Conservation (phyloP, 2,797 vertebrate genomes). For the Graptemys geographica region DNA sequence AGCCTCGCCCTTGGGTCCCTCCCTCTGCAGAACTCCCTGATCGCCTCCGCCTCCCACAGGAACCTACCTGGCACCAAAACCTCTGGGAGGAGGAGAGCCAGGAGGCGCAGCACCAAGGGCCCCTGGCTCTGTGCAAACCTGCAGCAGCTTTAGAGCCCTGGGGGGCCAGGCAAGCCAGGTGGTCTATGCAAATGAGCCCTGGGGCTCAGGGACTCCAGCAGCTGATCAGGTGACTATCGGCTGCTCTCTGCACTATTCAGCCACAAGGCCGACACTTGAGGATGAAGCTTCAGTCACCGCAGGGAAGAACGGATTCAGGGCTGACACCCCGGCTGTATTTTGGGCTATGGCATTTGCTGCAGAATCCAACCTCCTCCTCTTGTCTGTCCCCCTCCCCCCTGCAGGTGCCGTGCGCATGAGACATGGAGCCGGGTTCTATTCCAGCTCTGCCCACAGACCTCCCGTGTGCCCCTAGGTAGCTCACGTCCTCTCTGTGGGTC, state of each 20-base stretch:
- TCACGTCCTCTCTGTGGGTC: too few species aligned
- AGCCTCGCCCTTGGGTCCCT: accelerated
- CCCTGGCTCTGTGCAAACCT: accelerated
- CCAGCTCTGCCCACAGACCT: too few species aligned
- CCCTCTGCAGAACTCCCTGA: neutral
- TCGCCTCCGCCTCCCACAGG: neutral
- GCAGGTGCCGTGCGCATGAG: too few species aligned
- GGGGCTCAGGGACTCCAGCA: slow-evolving; percentile 34
- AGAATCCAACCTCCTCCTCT: too few species aligned
- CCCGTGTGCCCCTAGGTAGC: too few species aligned
- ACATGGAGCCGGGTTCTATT: too few species aligned
- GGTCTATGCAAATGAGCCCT: slow-evolving; percentile 64
- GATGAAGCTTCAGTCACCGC: accelerated
- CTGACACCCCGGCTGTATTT: neutral
- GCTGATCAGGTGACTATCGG: accelerated
- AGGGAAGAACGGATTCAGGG: neutral
- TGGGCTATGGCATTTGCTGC: neutral
- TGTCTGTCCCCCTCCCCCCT: too few species aligned
- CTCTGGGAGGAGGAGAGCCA: slow-evolving; percentile 29
- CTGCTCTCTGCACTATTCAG: neutral
- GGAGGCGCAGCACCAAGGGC: slow-evolving; percentile 25
- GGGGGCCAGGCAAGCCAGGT: accelerated
- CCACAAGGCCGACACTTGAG: neutral
- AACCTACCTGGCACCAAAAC: slow-evolving; percentile 7
- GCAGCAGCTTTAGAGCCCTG: accelerated